phyloP scores from a whole-genome alignment of 2,797 vertebrate genomes.

The Chaetophractus vellerosus region DNA sequence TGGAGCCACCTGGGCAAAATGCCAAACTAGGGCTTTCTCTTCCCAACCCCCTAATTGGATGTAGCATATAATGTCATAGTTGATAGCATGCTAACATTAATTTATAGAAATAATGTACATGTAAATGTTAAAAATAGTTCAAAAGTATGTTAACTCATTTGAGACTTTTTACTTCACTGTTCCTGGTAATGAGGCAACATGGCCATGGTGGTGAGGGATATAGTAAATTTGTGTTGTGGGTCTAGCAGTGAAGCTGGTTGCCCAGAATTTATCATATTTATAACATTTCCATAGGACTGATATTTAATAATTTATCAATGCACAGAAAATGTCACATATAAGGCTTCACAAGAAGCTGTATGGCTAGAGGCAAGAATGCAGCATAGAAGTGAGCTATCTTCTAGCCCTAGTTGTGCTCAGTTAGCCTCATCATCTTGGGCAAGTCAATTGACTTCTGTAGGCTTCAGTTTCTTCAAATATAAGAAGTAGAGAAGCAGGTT shows the following conservation, averaged over 20 bases:
- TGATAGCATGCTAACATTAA: conserved; percentile 23
- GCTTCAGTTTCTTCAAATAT: background rate
- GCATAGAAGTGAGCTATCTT: background rate
- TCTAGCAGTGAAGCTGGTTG: conserved; percentile 1
- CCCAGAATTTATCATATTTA: conserved; percentile 22
- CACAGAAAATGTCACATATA: conserved; percentile 44
- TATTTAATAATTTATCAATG: conserved; percentile 65
- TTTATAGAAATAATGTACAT: conserved; percentile 59
- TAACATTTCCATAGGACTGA: conserved; percentile 44
- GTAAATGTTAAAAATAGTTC: conserved; percentile 9
- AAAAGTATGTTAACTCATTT: conserved; percentile 52
- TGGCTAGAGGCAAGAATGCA: background rate
- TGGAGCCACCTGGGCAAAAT: conserved; percentile 49
- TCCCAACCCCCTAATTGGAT: background rate
- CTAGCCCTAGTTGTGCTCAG: background rate
- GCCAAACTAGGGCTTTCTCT: background rate
- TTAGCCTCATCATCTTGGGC: background rate
- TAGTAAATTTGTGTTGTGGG: conserved; percentile 19
- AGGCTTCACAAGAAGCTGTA: background rate
- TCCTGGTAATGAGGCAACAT: background rate
- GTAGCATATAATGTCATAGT: background rate
- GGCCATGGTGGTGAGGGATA: too few species aligned
- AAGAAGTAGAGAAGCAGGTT: background rate
- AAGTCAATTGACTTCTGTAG: background rate
- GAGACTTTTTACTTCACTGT: conserved; percentile 39